These are phyloP conservation scores for Sebastes paucispinis DNA, from an alignment of 2,797 vertebrate genomes.

Conservation along the genomic window DNA sequence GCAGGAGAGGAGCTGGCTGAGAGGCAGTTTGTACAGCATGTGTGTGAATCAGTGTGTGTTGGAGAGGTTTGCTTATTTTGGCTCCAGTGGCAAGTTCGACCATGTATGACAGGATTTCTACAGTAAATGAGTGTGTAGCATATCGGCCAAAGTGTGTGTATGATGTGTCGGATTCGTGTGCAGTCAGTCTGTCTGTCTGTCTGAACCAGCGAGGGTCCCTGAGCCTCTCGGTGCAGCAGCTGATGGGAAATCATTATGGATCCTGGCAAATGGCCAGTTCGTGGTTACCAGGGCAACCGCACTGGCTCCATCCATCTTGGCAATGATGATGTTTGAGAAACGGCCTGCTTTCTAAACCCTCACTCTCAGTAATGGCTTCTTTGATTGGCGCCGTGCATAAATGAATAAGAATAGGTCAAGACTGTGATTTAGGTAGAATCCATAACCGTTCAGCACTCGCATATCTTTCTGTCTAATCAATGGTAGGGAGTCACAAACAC, in stretches of 20 bases:
- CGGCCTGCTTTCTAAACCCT: constrained; percentile 62
- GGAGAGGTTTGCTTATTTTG: constrained; percentile 11
- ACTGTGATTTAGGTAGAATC: constrained; percentile 47
- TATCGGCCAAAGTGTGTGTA: background rate
- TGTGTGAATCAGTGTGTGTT: background rate
- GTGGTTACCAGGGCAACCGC: constrained; percentile 81
- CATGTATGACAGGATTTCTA: background rate
- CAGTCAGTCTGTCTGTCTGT: background rate
- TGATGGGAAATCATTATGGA: constrained; percentile 83
- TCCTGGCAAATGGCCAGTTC: constrained; percentile 79
- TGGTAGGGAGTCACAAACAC: background rate
- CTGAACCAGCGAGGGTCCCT: constrained; percentile 42
- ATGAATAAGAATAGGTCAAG: constrained; percentile 71
- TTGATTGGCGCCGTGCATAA: constrained; percentile 72
- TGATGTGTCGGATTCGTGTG: constrained; percentile 20
- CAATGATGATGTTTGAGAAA: constrained; percentile 69
- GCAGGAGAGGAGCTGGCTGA: constrained; percentile 3
- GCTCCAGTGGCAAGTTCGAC: background rate
- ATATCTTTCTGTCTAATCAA: constrained; percentile 3
- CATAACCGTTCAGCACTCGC: background rate
- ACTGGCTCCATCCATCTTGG: constrained; percentile 68
- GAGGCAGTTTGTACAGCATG: background rate
- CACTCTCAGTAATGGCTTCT: constrained; percentile 71
- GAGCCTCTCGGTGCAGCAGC: constrained; percentile 57
- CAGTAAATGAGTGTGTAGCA: background rate